These are phyloP conservation scores for Drosophila rufa DNA, from an alignment of 1,140 invertebrate species.

Conservation along the genomic window DNA sequence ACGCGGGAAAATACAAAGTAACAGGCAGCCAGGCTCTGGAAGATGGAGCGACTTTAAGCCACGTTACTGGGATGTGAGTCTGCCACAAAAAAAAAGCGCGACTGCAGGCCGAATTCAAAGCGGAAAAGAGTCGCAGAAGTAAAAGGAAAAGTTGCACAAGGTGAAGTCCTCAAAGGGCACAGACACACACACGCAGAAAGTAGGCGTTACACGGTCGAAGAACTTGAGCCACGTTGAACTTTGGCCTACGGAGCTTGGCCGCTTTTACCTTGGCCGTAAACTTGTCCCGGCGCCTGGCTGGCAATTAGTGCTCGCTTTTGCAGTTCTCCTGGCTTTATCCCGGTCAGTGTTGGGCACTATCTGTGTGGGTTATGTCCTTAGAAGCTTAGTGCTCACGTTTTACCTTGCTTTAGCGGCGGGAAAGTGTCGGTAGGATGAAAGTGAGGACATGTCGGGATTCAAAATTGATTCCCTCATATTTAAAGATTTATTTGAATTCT, in stretches of 20 bases:
- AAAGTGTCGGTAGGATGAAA: too few species aligned
- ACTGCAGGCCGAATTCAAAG: slow-evolving; percentile 27
- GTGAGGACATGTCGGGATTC: too few species aligned
- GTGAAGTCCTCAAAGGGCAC: slow-evolving; percentile 18
- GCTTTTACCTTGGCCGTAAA: slow-evolving; percentile 80
- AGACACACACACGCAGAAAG: slow-evolving; percentile 15
- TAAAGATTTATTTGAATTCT: too few species aligned
- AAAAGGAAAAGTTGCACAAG: slow-evolving; percentile 68
- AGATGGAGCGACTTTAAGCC: slow-evolving; percentile 38
- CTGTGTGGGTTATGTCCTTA: not conserved
- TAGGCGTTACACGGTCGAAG: slow-evolving; percentile 68
- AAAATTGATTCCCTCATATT: not conserved
- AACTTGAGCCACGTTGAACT: slow-evolving; percentile 74
- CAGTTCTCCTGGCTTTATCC: slow-evolving; percentile 5
- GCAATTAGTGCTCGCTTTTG: slow-evolving; percentile 74
- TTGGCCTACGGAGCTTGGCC: slow-evolving; percentile 63
- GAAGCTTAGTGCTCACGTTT: too few species aligned
- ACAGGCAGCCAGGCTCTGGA: slow-evolving; percentile 20
- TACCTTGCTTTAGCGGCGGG: not conserved
- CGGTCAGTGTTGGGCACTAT: not conserved
- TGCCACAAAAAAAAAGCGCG: not conserved
- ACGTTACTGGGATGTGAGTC: not conserved
- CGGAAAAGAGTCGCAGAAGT: slow-evolving; percentile 39
- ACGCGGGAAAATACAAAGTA: slow-evolving; percentile 33
- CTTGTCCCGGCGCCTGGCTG: slow-evolving; percentile 73